Evolutionary conservation across 2,888 invertebrate genomes (phyloP).

Genomic region (Ormyrus rosae): DNA sequence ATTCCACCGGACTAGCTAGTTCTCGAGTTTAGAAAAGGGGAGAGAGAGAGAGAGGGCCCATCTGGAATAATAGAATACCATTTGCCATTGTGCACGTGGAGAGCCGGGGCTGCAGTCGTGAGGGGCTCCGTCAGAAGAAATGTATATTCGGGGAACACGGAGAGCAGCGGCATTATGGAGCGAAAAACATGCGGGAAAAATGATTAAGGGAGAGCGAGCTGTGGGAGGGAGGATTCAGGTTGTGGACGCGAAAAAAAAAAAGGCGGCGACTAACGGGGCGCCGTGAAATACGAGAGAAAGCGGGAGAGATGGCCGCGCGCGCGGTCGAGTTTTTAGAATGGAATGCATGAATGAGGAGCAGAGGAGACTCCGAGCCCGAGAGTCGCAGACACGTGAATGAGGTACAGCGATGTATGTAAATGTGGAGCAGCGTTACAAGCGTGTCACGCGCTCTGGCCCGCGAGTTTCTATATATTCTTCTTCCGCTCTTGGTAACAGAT

Average conservation of each 20-base stretch:
- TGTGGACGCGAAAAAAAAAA: conserved; percentile 21
- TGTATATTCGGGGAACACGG: conserved; percentile 29
- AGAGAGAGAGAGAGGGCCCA: conserved; percentile 59
- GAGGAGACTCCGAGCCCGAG: background rate
- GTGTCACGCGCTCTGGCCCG: background rate
- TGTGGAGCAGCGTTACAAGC: conserved; percentile 27
- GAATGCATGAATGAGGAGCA: conserved; percentile 45
- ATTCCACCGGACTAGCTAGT: conserved; percentile 63
- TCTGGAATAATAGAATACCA: conserved; percentile 75
- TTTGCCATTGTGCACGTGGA: conserved; percentile 70
- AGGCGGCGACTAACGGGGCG: background rate
- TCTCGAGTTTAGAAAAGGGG: background rate
- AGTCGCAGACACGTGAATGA: conserved; percentile 23
- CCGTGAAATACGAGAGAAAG: conserved; percentile 29
- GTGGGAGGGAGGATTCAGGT: conserved; percentile 23
- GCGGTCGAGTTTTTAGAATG: conserved; percentile 34
- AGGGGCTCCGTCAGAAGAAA: background rate
- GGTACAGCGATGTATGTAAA: conserved; percentile 29
- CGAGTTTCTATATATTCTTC: background rate
- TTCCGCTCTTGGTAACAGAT: background rate
- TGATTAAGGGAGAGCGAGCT: conserved; percentile 34
- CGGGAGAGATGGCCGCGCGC: conserved; percentile 9
- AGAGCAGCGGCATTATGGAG: background rate
- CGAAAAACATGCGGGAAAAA: conserved; percentile 9
- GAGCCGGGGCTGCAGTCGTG: conserved; percentile 2